Base-by-base conservation (phyloP, 1,140 invertebrate genomes). In the Parasteatoda tepidariorum region DNA sequence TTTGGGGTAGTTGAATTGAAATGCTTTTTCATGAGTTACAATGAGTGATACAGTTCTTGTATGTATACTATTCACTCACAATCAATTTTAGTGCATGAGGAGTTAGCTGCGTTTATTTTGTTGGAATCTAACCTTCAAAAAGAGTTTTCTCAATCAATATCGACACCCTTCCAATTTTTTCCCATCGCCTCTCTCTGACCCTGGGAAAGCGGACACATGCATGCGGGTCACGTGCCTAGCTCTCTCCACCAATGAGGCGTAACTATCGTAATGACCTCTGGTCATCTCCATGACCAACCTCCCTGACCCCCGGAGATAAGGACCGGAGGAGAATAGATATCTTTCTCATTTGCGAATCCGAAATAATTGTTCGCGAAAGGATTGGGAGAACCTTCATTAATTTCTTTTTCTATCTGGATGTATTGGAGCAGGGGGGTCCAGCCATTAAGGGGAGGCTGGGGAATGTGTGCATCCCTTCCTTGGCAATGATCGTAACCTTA, bases 211-310 rank as follows among this genome's bases (percentile, higher is more conserved):
- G 57, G 70, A 74, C 79, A 83, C 79, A 74, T 83, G 79, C 79
- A 83, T 83, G 67, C 79, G 68, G 67, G 79, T 71, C 79, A 83
- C 79, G 79, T 83, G 79, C 22, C 24, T 41, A 41, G 68, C 38
- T 33, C 59, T 83, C 59, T 55, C 70, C 66, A 24, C 78, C 78
- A 82, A 82, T 83, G 79, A 74, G 70, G 79, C 79, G 79, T 83
- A 62, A 62, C 79, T 83, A 83, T 83, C 79, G 79, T 83, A 83
- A 83, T 74, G 79, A 83, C 79, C 79, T 73, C 79, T 83, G 79
- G 79, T 83, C 79, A 83, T 83, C 79, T 83, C 70, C 79, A 62
- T 73, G 67, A 71, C 59, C 78, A 31, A 33, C 62, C 61, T 67
- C 75, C 67, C 62, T 79, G 75, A 68, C 78, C 66, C 66, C 66